Base-by-base conservation (phyloP, 2,797 vertebrate species). In the Lepilemur ruficaudatus region DNA sequence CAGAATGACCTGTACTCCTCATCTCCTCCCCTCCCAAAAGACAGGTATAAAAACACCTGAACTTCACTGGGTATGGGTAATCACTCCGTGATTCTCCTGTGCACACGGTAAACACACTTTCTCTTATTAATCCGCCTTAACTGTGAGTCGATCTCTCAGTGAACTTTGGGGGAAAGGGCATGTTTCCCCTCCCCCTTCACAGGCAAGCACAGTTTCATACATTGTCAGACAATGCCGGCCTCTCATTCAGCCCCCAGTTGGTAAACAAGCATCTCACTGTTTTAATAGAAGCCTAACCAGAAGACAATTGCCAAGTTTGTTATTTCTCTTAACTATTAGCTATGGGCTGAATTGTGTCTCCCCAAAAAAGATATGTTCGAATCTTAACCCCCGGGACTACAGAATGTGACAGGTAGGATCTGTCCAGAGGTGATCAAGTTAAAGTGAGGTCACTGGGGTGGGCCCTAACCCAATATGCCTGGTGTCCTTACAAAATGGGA, bases 331-430 rank as follows among this genome's bases (percentile, higher is more conserved):
- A 10, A 46, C 13, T 32, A 7, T 18, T 10, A 13, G n/a, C 18
- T 46, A 50, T 5, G 22, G 59, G 43, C 41, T 52, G 12, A 72
- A 76, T 4, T 48, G 17, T 32, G 32, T n/a, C 18, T 55, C 20
- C 14, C 32, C 0, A 9, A 28, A 1, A 83, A 43, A 59, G 20
- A 0, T 12, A 30, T 7, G 18, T n/a, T 0, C 7, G 7, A 59
- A n/a, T 6, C 4, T n/a, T 52, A 7, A 38, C 0, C 30, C 48
- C 38, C 2, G 14, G 41, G 3, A 69, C 28, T 3, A 32, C 41
- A 38, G 22, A 11, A 5, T 12, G 35, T 7, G 75, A 46, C 7
- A 75, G 20, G 23, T 28, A 65, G 61, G 70, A 17, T 20, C 14
- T 7, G 48, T 10, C 25, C 2, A 35, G 48, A 25, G 35, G 41